Conservation (phyloP, 1,140 invertebrate species). For the Trinorchestia longiramus region DNA sequence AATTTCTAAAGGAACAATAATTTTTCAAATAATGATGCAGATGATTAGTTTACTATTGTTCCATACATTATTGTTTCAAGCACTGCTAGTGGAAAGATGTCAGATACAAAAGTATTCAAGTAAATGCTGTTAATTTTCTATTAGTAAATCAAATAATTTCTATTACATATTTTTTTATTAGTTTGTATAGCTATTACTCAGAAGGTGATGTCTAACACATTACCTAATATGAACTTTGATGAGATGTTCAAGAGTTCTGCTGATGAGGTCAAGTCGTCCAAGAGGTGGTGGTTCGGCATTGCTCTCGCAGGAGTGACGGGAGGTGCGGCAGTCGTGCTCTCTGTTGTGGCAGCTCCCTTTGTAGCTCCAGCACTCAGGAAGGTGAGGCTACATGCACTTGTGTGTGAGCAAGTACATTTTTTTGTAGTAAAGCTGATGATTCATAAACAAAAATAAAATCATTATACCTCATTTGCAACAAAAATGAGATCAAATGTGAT, state of each 20-base stretch:
- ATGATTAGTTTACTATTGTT: too few relatives aligned
- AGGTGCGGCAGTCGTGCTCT: conserved; percentile 18
- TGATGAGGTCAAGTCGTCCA: background rate
- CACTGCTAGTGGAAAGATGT: too few relatives aligned
- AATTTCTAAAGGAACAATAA: too few relatives aligned
- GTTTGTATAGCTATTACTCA: background rate
- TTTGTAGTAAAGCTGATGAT: too few relatives aligned
- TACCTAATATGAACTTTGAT: background rate
- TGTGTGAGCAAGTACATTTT: too few relatives aligned
- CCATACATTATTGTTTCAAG: too few relatives aligned
- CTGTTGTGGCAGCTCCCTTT: conserved; percentile 36
- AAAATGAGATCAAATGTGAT: too few relatives aligned
- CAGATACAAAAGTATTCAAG: too few relatives aligned
- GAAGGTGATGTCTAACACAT: background rate
- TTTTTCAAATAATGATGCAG: too few relatives aligned
- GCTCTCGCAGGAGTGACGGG: conserved; percentile 18
- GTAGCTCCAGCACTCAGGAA: conserved; percentile 32
- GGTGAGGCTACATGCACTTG: background rate
- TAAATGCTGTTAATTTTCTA: too few relatives aligned
- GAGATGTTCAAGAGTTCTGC: background rate
- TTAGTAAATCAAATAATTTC: background rate
- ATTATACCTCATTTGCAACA: too few relatives aligned
- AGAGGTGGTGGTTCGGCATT: background rate
- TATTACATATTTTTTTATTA: background rate
- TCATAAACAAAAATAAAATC: too few relatives aligned